A percentile compares a stretch with the other conserved stretches of the same genome.
Evolutionary conservation across 2,888 invertebrate genomes (phyloP).

Genomic region (Drosophila pseudotakahashii): DNA sequence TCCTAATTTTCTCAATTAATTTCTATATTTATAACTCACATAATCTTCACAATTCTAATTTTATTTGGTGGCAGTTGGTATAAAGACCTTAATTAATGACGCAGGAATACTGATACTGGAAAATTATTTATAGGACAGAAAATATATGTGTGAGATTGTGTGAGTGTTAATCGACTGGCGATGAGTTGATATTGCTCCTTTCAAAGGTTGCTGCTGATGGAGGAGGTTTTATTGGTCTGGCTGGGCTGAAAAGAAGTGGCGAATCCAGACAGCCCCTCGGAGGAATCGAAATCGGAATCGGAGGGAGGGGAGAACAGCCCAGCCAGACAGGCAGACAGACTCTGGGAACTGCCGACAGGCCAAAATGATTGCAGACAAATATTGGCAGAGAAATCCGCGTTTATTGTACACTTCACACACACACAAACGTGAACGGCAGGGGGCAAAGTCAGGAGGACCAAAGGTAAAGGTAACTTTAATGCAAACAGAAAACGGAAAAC

Average conservation of each 20-base stretch:
- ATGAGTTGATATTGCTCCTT: constrained; percentile 72
- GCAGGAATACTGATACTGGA: too few species aligned
- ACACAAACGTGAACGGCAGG: not conserved
- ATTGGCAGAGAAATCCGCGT: constrained; percentile 76
- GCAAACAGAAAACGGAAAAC: constrained; percentile 58
- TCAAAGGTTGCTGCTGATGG: constrained; percentile 45
- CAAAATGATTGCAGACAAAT: constrained; percentile 75
- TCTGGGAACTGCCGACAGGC: constrained; percentile 54
- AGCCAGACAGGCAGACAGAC: constrained; percentile 10
- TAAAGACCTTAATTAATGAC: too few species aligned
- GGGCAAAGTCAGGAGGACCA: not conserved
- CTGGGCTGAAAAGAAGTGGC: constrained; percentile 36
- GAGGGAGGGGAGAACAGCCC: not conserved
- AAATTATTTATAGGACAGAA: constrained; percentile 15
- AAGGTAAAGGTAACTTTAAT: constrained; percentile 60
- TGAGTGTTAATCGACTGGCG: constrained; percentile 22
- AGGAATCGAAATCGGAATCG: not conserved
- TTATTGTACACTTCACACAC: constrained; percentile 73
- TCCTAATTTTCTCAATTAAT: too few species aligned
- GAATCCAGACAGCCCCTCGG: constrained; percentile 33
- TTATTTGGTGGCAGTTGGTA: too few species aligned
- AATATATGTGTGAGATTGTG: constrained; percentile 4
- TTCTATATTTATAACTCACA: too few species aligned
- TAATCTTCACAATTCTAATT: too few species aligned
- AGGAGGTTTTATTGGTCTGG: constrained; percentile 67